Base-by-base conservation (phyloP, 2,888 invertebrate species). In the Cybosia mesomella region DNA sequence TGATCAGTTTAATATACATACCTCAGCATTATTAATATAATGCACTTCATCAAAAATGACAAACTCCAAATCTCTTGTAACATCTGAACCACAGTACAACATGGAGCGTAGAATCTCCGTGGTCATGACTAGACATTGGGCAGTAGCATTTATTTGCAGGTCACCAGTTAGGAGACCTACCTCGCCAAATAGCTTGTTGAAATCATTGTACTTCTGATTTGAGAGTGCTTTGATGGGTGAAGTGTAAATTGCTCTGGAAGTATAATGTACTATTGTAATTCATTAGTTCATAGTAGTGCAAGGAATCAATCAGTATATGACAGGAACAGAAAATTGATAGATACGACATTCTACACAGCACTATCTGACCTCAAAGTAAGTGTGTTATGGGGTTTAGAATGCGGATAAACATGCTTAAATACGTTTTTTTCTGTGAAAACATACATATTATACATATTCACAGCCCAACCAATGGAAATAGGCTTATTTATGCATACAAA, bases 41-140 rank as follows among this genome's bases (percentile, higher is more conserved):
- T 99, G 99, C 10, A 99, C 99, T 94, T 99, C 99, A 91, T 99
- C 99, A 88, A 99, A 99, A 83, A 99, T 98, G 3, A 99, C 99
- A 95, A 98, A 99, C 89, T 99, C 99, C 66, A 99, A 95, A 90
- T 99, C 99, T 58, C 99, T 96, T 0, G 99, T 97, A 66, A 99
- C 97, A 85, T 99, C 99, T 72, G 97, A 97, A 11, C 99, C 99
- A 70, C 98, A 98, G 88, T 99, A 99, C 18, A 99, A 93, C 99
- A 99, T 99, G 0, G 99, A 98, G 74, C 98, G 96, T 34, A 99
- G 93, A 84, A 99, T 99, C 95, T 99, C 99, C 0, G 99, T 99
- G 0, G 99, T 99, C 99, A 99, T 99, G 66, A 99, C 99, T 0
- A 99, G 96, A 88, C 99, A 99, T 0, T 98, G 96, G 0, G 99